These are phyloP conservation scores for Helarctos malayanus DNA, from an alignment of 2,797 vertebrate species.

Conservation along the genomic window DNA sequence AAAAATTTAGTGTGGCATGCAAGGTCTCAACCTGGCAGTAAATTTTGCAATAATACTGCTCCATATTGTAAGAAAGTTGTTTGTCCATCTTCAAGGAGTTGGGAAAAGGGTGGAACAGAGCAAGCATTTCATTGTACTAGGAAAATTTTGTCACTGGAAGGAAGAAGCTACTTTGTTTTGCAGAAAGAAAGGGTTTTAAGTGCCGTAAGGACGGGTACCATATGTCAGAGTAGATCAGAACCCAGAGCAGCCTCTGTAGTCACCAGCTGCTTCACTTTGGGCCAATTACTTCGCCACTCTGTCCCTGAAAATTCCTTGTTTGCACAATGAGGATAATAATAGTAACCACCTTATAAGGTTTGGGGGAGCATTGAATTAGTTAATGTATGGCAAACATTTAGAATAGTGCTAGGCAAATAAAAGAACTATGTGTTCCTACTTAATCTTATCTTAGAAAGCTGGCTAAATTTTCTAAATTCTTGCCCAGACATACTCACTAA, in stretches of 20 bases:
- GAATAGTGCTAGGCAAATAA: background rate
- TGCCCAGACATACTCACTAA: background rate
- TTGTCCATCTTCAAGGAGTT: constrained; percentile 74
- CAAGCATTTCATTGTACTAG: constrained; percentile 32
- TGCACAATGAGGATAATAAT: background rate
- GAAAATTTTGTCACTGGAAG: background rate
- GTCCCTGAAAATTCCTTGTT: constrained; percentile 12
- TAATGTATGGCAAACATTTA: background rate
- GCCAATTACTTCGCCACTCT: background rate
- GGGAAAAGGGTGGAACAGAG: background rate
- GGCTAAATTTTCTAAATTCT: constrained; percentile 18
- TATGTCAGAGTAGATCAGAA: background rate
- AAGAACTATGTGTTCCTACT: constrained; percentile 28
- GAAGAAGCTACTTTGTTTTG: constrained; percentile 38
- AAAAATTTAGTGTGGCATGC: constrained; percentile 82
- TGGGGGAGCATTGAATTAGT: background rate
- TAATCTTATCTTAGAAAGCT: background rate
- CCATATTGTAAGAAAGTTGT: constrained; percentile 70
- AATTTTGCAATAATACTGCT: constrained; percentile 81
- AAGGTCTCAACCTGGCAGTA: constrained; percentile 80
- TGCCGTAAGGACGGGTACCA: background rate
- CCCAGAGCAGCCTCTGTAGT: background rate
- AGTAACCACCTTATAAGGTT: background rate
- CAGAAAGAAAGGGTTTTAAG: background rate
- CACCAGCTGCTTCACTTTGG: background rate